These are phyloP conservation scores for Ovis aries DNA, from an alignment of 2,113 vertebrate species.

Conservation along the genomic window DNA sequence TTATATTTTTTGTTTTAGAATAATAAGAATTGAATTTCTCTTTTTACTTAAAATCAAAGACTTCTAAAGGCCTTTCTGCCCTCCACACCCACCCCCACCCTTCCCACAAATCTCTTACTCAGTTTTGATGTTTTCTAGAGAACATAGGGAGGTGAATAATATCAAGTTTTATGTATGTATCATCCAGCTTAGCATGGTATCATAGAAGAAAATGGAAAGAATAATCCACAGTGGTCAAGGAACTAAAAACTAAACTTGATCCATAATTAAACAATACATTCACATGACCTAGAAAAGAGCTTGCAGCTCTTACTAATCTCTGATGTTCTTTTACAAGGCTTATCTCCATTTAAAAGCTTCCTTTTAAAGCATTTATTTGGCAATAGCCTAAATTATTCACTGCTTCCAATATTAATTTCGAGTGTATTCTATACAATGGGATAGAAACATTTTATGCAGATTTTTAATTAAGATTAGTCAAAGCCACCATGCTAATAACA, in stretches of 20 bases:
- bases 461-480: slow-evolving; percentile 67
- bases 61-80: neutral
- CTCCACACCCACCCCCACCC: neutral
- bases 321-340: slow-evolving; percentile 59
- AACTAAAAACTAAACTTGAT: slow-evolving; percentile 66
- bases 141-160: neutral
- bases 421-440: neutral
- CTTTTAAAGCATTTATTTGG: slow-evolving; percentile 39
- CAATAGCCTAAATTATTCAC: slow-evolving; percentile 52
- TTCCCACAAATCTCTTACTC: neutral
- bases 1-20: slow-evolving; percentile 63
- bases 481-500: slow-evolving; percentile 35
- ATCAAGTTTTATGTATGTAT: slow-evolving; percentile 20
- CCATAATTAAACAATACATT: slow-evolving; percentile 70
- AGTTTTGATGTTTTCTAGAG: slow-evolving; percentile 52
- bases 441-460: slow-evolving; percentile 25
- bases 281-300: slow-evolving; percentile 40
- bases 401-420: neutral
- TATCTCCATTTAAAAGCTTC: slow-evolving; percentile 68
- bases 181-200: slow-evolving; percentile 8
- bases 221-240: slow-evolving; percentile 63
- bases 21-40: slow-evolving; percentile 45
- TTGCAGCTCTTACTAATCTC: slow-evolving; percentile 18
- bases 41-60: slow-evolving; percentile 67
- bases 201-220: slow-evolving; percentile 58